A percentile compares a stretch with the other conserved stretches of the same genome.
Conservation (phyloP, 2,888 invertebrate species). For the Zygothrica quintamaculata region DNA sequence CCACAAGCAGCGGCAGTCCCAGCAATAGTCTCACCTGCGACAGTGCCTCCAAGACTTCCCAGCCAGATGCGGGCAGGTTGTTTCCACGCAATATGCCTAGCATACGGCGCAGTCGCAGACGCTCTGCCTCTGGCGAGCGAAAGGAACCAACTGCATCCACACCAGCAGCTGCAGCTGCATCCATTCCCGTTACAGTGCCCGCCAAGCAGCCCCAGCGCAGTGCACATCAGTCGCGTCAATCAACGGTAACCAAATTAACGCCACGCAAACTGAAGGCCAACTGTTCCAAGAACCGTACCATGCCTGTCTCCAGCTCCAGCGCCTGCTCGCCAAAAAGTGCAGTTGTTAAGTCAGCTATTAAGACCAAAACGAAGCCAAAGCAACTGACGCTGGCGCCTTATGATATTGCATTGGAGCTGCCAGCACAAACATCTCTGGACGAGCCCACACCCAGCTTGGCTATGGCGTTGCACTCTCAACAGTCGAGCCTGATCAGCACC, state of each 20-base stretch:
- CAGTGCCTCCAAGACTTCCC: constrained; percentile 72
- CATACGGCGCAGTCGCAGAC: constrained; percentile 80
- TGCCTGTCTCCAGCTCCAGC: constrained; percentile 11
- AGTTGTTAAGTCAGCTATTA: constrained; percentile 53
- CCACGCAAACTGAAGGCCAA: constrained; percentile 65
- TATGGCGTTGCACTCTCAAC: constrained; percentile 60
- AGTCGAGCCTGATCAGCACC: constrained; percentile 73
- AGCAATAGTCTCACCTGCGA: constrained; percentile 55
- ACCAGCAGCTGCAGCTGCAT: constrained; percentile 6
- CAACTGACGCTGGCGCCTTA: constrained; percentile 69
- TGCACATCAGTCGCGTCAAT: constrained; percentile 61
- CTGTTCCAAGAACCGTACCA: constrained; percentile 69
- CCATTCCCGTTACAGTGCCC: constrained; percentile 36
- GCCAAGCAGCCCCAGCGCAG: constrained; percentile 40
- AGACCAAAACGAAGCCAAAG: constrained; percentile 68
- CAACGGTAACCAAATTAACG: constrained; percentile 72
- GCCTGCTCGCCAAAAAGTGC: constrained; percentile 9
- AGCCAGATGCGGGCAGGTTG: constrained; percentile 77
- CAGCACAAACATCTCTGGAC: constrained; percentile 28
- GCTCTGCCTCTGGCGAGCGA: constrained; percentile 44
- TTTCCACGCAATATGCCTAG: constrained; percentile 84
- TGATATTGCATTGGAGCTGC: constrained; percentile 67
- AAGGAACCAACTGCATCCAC: constrained; percentile 30
- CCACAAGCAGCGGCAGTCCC: constrained; percentile 35
- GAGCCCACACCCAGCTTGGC: constrained; percentile 54